Conservation (phyloP, 2,797 vertebrate species). For the Bryconaethiops microstoma region DNA sequence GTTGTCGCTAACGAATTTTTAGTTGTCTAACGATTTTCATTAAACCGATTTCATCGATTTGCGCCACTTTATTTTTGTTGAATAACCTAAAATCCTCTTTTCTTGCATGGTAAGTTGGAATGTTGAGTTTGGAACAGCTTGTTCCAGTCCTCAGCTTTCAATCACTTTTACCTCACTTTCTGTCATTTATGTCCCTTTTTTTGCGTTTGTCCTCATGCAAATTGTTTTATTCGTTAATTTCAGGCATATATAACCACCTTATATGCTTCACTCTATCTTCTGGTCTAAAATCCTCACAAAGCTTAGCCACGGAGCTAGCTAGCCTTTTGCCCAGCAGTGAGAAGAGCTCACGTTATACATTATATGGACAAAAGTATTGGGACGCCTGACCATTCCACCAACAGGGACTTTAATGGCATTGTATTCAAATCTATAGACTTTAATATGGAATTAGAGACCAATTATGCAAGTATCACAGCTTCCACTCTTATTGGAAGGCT, state of each 20-base stretch:
- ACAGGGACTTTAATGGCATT: no score
- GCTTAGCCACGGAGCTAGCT: neutral
- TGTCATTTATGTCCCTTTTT: no score
- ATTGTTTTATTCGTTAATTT: neutral
- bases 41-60: no score
- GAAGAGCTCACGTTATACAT: no score
- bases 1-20: no score
- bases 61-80: neutral
- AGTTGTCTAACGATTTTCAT: neutral
- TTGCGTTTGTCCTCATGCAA: neutral
- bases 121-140: slow-evolving; percentile 23
- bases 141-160: slow-evolving; percentile 1
- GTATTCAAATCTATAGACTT: no score
- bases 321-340: neutral
- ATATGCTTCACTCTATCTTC: neutral
- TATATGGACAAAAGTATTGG: no score
- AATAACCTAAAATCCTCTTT: neutral
- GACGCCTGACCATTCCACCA: no score
- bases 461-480: no score
- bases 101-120: neutral
- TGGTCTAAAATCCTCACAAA: neutral
- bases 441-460: no score
- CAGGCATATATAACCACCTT: neutral
- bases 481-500: no score
- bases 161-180: neutral